Evolutionary conservation across 2,888 invertebrate genomes (phyloP).

Genomic region (Cacoxenus indagator): DNA sequence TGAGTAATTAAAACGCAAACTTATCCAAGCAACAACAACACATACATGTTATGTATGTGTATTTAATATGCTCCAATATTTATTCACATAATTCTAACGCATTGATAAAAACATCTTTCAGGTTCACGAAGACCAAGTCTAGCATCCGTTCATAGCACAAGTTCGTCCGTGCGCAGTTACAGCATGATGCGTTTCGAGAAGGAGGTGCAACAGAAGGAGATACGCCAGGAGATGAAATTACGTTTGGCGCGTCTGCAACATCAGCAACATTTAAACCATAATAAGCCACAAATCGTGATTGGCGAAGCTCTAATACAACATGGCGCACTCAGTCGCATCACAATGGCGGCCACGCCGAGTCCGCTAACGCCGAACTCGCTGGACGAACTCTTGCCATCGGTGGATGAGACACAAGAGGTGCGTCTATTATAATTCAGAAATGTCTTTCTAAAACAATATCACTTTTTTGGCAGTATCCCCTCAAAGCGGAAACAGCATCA

Average conservation of each 20-base stretch:
- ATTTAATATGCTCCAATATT: not conserved
- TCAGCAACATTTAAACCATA: slow-evolving; percentile 73
- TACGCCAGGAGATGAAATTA: slow-evolving; percentile 82
- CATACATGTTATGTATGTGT: not conserved
- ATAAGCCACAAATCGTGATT: slow-evolving; percentile 71
- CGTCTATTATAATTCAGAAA: slow-evolving; percentile 2
- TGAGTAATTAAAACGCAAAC: not conserved
- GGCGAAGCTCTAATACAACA: slow-evolving; percentile 70
- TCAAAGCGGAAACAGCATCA: slow-evolving; percentile 47
- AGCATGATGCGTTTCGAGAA: slow-evolving; percentile 84
- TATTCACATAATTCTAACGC: not conserved
- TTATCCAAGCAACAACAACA: not conserved
- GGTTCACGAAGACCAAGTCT: slow-evolving; percentile 91
- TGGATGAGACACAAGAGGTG: slow-evolving; percentile 85
- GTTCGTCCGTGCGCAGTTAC: slow-evolving; percentile 86
- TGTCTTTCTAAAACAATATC: not conserved
- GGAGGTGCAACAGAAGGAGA: slow-evolving; percentile 85
- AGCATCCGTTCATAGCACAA: slow-evolving; percentile 87
- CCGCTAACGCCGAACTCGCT: slow-evolving; percentile 87
- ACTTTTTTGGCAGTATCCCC: slow-evolving; percentile 50
- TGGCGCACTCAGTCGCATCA: slow-evolving; percentile 57
- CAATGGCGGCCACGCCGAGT: slow-evolving; percentile 76
- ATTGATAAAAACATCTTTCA: slow-evolving; percentile 62
- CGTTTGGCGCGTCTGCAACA: slow-evolving; percentile 80
- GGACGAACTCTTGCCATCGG: slow-evolving; percentile 85